These are phyloP conservation scores for Pluvialis apricaria DNA, from an alignment of 2,113 vertebrate species.

Conservation along the genomic window DNA sequence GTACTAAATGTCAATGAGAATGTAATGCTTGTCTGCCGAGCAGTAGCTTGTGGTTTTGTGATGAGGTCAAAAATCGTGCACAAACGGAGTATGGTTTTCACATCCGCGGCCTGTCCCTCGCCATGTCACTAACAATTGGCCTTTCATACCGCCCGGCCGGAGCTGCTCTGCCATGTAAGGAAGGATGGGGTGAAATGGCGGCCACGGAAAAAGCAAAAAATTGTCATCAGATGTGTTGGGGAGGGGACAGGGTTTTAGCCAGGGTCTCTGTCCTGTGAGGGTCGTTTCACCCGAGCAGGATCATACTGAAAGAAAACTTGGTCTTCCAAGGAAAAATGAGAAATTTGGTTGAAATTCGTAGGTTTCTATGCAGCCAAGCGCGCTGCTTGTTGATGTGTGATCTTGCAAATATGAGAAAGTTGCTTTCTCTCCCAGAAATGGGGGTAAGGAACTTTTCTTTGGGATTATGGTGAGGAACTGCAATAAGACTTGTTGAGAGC, in stretches of 20 bases:
- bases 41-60: constrained; percentile 32
- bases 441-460: background rate
- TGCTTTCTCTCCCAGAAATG: background rate
- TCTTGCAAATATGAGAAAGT: background rate
- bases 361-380: background rate
- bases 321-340: background rate
- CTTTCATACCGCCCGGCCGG: background rate
- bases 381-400: background rate
- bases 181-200: constrained; percentile 5
- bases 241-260: background rate
- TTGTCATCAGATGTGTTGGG: background rate
- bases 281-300: background rate
- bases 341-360: background rate
- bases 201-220: background rate
- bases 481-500: background rate
- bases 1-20: background rate
- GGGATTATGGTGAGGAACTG: background rate
- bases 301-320: background rate
- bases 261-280: background rate
- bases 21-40: background rate
- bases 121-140: background rate
- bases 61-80: constrained; percentile 5
- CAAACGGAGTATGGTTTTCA: background rate
- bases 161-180: background rate
- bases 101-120: background rate